A percentile compares a stretch with the other conserved stretches of the same genome.
Evolutionary conservation across 2,888 invertebrate genomes (phyloP).

Genomic region (Sarcophaga caerulescens): DNA sequence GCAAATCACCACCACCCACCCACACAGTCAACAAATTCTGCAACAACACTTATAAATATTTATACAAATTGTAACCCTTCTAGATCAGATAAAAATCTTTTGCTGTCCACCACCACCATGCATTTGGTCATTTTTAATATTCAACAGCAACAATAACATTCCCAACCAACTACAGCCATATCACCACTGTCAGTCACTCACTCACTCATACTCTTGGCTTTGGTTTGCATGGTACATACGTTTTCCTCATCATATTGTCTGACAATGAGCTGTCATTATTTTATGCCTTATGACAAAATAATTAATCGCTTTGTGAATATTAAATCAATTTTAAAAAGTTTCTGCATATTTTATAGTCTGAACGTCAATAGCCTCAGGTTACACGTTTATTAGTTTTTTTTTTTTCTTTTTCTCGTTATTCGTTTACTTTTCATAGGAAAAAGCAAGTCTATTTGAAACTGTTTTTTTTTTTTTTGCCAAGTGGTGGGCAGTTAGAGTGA

Average conservation of each 20-base stretch:
- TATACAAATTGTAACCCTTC: slow-evolving; percentile 48
- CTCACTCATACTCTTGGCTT: slow-evolving; percentile 6
- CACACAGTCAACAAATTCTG: slow-evolving; percentile 20
- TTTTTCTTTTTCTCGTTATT: neutral
- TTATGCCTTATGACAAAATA: slow-evolving; percentile 71
- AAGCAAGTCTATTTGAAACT: slow-evolving; percentile 28
- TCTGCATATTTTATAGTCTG: slow-evolving; percentile 55
- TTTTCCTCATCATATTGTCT: slow-evolving; percentile 58
- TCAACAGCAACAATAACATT: slow-evolving; percentile 3
- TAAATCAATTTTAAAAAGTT: slow-evolving; percentile 69
- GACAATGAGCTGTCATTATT: slow-evolving; percentile 67
- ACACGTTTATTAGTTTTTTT: slow-evolving; percentile 39
- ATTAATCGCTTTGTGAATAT: slow-evolving; percentile 75
- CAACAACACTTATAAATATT: slow-evolving; percentile 33
- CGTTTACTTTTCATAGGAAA: slow-evolving; percentile 38
- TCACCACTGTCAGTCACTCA: too few relatives aligned
- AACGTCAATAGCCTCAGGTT: slow-evolving; percentile 64
- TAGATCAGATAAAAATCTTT: slow-evolving; percentile 39
- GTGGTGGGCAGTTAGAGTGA: slow-evolving; percentile 55
- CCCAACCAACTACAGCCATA: neutral
- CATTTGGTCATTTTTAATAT: slow-evolving; percentile 54
- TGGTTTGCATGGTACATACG: neutral
- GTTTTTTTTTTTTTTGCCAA: slow-evolving; percentile 9
- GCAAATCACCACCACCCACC: slow-evolving; percentile 20
- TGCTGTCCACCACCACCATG: neutral